Percentiles rank a stretch among this genome's conserved stretches.
Evolutionary conservation across 2,113 vertebrate genomes (phyloP).

Genomic region (Salvelinus alpinus): DNA sequence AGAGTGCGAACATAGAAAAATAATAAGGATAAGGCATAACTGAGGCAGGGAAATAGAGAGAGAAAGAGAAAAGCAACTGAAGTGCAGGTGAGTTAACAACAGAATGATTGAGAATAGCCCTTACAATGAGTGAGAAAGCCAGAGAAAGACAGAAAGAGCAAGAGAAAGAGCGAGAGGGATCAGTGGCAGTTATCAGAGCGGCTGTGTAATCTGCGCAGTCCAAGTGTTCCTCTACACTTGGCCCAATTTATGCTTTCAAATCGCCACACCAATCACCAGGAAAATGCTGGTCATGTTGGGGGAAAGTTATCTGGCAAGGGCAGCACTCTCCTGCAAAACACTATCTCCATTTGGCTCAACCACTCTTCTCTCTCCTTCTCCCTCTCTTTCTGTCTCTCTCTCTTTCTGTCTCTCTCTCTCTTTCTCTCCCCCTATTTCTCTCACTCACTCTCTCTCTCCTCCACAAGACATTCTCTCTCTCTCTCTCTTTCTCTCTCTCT

Average conservation of each 20-base stretch:
- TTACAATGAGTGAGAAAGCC: conserved; percentile 10
- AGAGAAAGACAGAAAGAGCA: conserved; percentile 22
- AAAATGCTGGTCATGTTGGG: conserved; percentile 49
- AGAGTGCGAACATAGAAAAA: background rate
- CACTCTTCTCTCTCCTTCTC: conserved; percentile 19
- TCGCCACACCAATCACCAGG: conserved; percentile 31
- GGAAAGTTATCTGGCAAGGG: conserved; percentile 47
- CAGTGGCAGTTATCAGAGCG: conserved; percentile 29
- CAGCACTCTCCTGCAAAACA: conserved; percentile 50
- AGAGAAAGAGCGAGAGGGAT: conserved; percentile 19
- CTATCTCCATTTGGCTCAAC: conserved; percentile 42
- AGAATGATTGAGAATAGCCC: background rate
- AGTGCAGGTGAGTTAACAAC: background rate
- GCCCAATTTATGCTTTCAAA: conserved; percentile 48
- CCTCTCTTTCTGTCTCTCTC: too few species aligned
- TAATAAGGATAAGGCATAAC: background rate
- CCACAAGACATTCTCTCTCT: too few species aligned
- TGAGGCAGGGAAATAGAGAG: background rate
- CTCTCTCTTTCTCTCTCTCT: background rate
- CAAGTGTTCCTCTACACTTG: conserved; percentile 21
- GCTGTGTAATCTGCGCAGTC: conserved; percentile 30
- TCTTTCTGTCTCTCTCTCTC: too few species aligned
- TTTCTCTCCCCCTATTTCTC: background rate
- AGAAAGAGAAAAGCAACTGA: conserved; percentile 18
- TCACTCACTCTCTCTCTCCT: too few species aligned